Conservation (phyloP, 2,888 invertebrate genomes). For the Hemistola chrysoprasaria region DNA sequence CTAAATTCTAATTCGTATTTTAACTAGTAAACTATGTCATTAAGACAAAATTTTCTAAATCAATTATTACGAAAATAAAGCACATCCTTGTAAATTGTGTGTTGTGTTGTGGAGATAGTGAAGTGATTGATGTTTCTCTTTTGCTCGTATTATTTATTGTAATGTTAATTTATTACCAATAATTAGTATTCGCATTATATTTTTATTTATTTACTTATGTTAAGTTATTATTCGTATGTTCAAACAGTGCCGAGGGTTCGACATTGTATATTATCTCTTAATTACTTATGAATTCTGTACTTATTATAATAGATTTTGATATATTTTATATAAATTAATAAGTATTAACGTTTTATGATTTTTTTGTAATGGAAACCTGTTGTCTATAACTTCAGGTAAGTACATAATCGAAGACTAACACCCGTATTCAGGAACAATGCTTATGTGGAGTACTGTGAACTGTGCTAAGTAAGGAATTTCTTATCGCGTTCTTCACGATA, state of each 20-base stretch:
- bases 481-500: no score
- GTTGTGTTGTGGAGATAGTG: constrained; percentile 10
- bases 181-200: constrained; percentile 1
- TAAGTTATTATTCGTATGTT: constrained; percentile 5
- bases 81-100: constrained; percentile 9
- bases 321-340: no score
- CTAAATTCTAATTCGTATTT: constrained; percentile 1
- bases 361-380: no score
- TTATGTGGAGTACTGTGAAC: no score
- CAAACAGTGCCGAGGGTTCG: background rate
- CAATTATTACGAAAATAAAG: constrained; percentile 3
- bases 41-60: constrained; percentile 3
- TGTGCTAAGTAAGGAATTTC: no score
- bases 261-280: constrained; percentile 1
- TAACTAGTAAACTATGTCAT: constrained; percentile 5
- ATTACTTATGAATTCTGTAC: background rate
- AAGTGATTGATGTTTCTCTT: constrained; percentile 1
- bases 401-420: no score
- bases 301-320: no score
- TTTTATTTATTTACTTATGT: constrained; percentile 4
- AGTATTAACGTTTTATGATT: background rate
- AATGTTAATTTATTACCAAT: constrained; percentile 5
- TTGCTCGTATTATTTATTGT: constrained; percentile 12
- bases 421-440: no score
- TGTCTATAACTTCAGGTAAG: no score